A percentile compares a stretch with the other conserved stretches of the same genome.
These are phyloP conservation scores for Drosophila flavopinicola DNA, from an alignment of 2,888 invertebrate species.

Conservation along the genomic window DNA sequence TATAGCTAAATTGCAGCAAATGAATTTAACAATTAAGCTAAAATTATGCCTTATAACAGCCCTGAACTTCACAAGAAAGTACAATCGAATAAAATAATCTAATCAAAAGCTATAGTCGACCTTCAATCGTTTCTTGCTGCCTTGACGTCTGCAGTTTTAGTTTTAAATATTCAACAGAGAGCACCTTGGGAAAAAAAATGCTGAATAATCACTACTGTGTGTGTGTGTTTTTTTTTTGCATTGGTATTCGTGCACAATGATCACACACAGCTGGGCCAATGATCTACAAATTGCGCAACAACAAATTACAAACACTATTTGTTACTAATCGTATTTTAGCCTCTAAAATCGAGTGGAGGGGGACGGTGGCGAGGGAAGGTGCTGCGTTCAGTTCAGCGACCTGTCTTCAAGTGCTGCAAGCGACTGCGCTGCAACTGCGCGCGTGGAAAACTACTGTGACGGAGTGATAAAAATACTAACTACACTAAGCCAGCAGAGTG, in stretches of 20 bases:
- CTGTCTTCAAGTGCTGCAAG: constrained; percentile 58
- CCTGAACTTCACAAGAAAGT: background rate
- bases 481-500: constrained; percentile 18
- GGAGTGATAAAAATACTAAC: constrained; percentile 42
- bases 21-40: too few species aligned
- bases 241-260: constrained; percentile 5
- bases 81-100: constrained; percentile 5
- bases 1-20: too few species aligned
- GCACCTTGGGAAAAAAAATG: constrained; percentile 49
- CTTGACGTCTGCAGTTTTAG: constrained; percentile 20
- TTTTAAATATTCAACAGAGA: constrained; percentile 37
- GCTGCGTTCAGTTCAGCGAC: constrained; percentile 65
- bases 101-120: constrained; percentile 17
- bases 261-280: constrained; percentile 56
- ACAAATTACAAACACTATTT: constrained; percentile 59
- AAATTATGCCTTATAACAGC: background rate
- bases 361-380: background rate
- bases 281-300: constrained; percentile 70
- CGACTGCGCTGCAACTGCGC: constrained; percentile 38
- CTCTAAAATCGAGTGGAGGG: constrained; percentile 52
- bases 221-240: background rate
- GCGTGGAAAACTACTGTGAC: constrained; percentile 62
- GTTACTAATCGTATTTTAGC: constrained; percentile 45
- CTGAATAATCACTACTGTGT: constrained; percentile 42
- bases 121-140: constrained; percentile 25